phyloP scores from a whole-genome alignment of 2,113 vertebrate species.

The Blennius ocellaris region DNA sequence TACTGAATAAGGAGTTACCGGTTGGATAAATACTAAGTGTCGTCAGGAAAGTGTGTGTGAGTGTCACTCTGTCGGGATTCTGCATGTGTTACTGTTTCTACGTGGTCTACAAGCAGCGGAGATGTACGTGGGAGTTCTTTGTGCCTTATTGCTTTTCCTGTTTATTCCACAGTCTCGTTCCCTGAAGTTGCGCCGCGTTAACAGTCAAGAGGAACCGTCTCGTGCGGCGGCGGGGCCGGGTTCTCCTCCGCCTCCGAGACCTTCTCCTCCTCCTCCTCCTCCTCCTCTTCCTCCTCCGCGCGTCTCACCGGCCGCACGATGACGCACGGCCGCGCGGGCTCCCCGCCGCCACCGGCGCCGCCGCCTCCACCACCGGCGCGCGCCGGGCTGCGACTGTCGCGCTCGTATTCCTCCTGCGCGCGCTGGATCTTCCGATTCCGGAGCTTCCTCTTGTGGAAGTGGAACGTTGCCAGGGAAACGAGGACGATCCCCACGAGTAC shows the following conservation, averaged over 20 bases:
- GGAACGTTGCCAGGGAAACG: conserved; percentile 95
- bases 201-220: conserved; percentile 88
- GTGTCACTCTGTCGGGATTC: conserved; percentile 49
- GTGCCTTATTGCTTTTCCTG: conserved; percentile 83
- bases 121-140: conserved; percentile 61
- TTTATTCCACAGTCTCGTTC: conserved; percentile 78
- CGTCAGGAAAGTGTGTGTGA: conserved; percentile 30
- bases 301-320: conserved; percentile 77
- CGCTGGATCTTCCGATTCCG: conserved; percentile 95
- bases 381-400: conserved; percentile 89
- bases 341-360: conserved; percentile 47
- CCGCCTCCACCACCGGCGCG: conserved; percentile 32
- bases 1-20: conserved; percentile 59
- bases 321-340: conserved; percentile 74
- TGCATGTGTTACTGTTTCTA: conserved; percentile 49
- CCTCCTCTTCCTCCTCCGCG: conserved; percentile 44
- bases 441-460: conserved; percentile 96
- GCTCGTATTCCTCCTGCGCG: conserved; percentile 97
- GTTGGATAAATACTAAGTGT: conserved; percentile 54
- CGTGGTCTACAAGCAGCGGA: conserved; percentile 68
- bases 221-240: conserved; percentile 77
- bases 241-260: conserved; percentile 40
- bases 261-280: conserved; percentile 56
- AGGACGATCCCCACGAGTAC: conserved; percentile 93
- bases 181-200: conserved; percentile 72